Conservation (phyloP, 2,113 vertebrate species). For the Hydrolagus affinis region DNA sequence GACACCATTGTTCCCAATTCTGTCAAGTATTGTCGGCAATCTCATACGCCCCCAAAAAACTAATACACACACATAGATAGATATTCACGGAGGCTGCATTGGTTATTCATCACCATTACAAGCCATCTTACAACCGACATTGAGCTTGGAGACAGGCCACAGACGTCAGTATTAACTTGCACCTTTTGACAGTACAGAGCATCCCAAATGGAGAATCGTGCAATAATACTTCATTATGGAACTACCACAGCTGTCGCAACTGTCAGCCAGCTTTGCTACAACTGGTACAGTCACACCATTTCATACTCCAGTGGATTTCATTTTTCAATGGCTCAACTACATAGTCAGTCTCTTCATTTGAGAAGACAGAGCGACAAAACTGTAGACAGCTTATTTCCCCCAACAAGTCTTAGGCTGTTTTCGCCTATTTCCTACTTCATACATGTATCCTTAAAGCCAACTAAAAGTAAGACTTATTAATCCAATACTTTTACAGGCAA, state of each 20-base stretch:
- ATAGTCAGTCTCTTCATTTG: not conserved
- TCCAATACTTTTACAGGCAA: too few species aligned
- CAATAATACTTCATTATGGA: not conserved
- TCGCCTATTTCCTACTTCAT: too few species aligned
- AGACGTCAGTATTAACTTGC: not conserved
- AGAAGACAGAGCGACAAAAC: not conserved
- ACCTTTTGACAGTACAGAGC: not conserved
- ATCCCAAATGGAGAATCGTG: not conserved
- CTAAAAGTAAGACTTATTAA: too few species aligned
- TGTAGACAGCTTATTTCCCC: too few species aligned
- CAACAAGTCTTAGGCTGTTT: too few species aligned
- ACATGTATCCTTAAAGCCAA: too few species aligned
- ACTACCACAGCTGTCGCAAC: not conserved
- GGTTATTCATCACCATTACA: too few species aligned
- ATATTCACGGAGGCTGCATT: not conserved
- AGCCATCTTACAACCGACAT: not conserved
- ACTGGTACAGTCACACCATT: not conserved
- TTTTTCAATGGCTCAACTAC: constrained; percentile 4
- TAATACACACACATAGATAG: not conserved
- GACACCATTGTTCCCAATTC: not conserved
- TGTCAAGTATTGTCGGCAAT: not conserved
- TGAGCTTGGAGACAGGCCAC: not conserved
- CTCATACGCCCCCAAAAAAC: not conserved
- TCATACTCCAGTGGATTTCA: not conserved
- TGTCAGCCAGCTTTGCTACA: not conserved